A percentile compares a stretch with the other conserved stretches of the same genome.
phyloP scores from a whole-genome alignment of 1,140 invertebrate genomes.

The Drosophila takahashii region DNA sequence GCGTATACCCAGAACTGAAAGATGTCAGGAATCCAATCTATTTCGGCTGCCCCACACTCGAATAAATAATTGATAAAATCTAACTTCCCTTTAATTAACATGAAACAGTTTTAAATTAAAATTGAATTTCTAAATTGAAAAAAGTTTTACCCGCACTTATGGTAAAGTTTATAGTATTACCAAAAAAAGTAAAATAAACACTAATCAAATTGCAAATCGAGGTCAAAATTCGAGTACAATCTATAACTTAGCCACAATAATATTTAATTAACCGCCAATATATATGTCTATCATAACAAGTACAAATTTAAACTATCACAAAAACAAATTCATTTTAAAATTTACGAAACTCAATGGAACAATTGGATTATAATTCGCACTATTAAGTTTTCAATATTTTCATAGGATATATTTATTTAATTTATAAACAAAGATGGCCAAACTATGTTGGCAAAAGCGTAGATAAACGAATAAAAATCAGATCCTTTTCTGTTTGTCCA shows the following conservation, averaged over 20 bases:
- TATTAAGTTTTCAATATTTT: not conserved
- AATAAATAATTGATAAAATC: not conserved
- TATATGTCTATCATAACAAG: not conserved
- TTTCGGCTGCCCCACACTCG: conserved; percentile 1
- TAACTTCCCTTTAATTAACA: not conserved
- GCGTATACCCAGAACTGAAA: conserved; percentile 84
- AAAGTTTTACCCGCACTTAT: too few relatives aligned
- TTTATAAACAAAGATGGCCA: not conserved
- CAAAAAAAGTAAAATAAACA: too few relatives aligned
- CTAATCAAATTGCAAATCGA: too few relatives aligned
- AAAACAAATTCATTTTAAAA: not conserved
- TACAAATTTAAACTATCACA: not conserved
- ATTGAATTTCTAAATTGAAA: not conserved
- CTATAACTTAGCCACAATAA: too few relatives aligned
- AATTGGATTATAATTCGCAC: not conserved
- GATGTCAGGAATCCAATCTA: conserved; percentile 20
- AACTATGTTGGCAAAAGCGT: too few relatives aligned
- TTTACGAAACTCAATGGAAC: not conserved
- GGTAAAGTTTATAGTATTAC: too few relatives aligned
- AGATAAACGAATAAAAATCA: conserved; percentile 12
- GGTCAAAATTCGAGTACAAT: too few relatives aligned
- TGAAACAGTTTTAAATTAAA: not conserved
- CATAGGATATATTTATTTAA: too few relatives aligned
- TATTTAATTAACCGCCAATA: not conserved
- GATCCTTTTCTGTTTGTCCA: conserved; percentile 11